These are phyloP conservation scores for Meloidogyne floridensis DNA, from an alignment of 1,140 invertebrate species.

Conservation along the genomic window DNA sequence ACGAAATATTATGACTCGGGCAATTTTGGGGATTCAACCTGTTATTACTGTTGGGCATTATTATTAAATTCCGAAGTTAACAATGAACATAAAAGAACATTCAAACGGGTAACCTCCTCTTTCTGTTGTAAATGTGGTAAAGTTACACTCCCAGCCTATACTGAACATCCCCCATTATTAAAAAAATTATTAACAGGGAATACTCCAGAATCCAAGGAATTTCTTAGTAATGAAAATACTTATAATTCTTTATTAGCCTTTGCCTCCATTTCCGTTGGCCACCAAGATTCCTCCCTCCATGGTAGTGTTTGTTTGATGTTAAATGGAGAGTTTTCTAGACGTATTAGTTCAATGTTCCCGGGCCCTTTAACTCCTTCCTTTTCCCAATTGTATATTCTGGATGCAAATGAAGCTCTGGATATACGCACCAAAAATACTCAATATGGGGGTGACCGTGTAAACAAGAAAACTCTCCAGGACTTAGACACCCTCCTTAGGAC, in stretches of 20 bases:
- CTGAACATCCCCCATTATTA: neutral
- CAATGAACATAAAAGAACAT: too few relatives aligned
- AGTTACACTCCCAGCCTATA: neutral
- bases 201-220: neutral
- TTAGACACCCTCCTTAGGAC: too few relatives aligned
- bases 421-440: neutral
- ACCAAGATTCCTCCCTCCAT: neutral
- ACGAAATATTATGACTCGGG: too few relatives aligned
- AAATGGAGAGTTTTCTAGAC: conserved; percentile 13
- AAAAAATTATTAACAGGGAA: neutral
- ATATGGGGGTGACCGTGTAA: too few relatives aligned
- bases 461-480: too few relatives aligned
- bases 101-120: too few relatives aligned
- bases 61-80: too few relatives aligned
- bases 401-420: neutral
- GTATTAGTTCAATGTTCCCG: neutral
- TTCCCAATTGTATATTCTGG: neutral
- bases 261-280: neutral
- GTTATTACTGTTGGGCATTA: too few relatives aligned
- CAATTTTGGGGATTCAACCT: too few relatives aligned
- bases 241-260: neutral
- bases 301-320: neutral
- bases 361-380: neutral
- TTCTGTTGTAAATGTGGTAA: neutral
- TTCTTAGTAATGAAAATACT: neutral